phyloP scores from a whole-genome alignment of 2,113 vertebrate species.

The Coptodon rendalli region DNA sequence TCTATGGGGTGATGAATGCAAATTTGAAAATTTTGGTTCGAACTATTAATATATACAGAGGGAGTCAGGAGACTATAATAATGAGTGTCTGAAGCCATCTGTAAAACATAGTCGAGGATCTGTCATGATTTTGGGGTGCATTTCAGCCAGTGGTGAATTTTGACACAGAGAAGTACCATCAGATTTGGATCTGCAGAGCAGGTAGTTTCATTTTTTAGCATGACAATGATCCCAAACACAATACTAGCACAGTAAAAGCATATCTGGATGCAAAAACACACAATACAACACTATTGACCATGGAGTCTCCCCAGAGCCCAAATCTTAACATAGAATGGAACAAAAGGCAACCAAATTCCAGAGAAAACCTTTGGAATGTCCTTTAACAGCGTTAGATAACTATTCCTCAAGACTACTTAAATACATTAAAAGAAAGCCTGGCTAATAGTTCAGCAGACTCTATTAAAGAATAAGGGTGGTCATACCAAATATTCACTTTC shows the following conservation, averaged over 20 bases:
- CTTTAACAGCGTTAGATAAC: rapidly evolving
- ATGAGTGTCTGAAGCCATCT: not conserved
- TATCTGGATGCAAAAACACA: not conserved
- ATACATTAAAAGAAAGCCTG: not conserved
- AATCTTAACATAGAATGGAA: not conserved
- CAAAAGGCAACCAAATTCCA: not conserved
- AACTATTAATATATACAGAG: not conserved
- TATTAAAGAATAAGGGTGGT: rapidly evolving
- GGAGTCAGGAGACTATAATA: not conserved
- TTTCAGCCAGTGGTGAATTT: not conserved
- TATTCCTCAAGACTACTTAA: not conserved
- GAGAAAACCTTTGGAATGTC: not conserved
- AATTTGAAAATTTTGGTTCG: not conserved
- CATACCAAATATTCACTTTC: not conserved
- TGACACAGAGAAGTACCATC: not conserved
- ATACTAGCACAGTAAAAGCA: not conserved
- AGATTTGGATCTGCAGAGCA: not conserved
- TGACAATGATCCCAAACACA: not conserved
- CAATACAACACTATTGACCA: not conserved
- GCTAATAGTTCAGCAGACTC: not conserved
- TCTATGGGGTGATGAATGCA: not conserved
- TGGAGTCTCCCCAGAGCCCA: not conserved
- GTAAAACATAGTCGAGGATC: not conserved
- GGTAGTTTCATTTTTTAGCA: not conserved
- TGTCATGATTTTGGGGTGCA: not conserved